These are phyloP conservation scores for Colaptes auratus DNA, from an alignment of 2,113 vertebrate species.

Conservation along the genomic window DNA sequence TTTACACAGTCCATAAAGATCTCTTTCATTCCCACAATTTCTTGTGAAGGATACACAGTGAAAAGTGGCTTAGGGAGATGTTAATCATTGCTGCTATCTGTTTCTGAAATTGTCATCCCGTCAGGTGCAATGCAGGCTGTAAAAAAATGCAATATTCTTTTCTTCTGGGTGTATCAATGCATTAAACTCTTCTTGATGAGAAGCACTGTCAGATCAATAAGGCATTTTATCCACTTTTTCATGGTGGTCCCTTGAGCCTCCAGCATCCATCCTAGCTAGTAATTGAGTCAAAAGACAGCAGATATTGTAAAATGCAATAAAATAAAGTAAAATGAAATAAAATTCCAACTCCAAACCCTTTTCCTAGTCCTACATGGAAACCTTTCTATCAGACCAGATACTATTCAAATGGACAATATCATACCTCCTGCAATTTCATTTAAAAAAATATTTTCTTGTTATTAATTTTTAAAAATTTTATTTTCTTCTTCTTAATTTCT, in stretches of 20 bases:
- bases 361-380: background rate
- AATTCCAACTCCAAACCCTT: background rate
- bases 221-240: constrained; percentile 65
- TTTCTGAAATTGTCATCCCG: constrained; percentile 24
- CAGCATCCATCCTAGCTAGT: constrained; percentile 53
- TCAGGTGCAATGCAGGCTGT: background rate
- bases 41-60: background rate
- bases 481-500: too few relatives aligned
- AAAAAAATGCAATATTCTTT: constrained; percentile 19
- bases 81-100: background rate
- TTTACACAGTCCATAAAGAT: constrained; percentile 18
- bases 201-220: constrained; percentile 67
- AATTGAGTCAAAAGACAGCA: constrained; percentile 64
- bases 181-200: constrained; percentile 56
- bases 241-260: constrained; percentile 34
- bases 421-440: too few relatives aligned
- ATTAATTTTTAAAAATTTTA: too few relatives aligned
- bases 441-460: background rate
- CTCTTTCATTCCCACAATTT: background rate
- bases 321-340: background rate
- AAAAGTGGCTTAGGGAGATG: background rate
- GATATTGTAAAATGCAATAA: background rate
- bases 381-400: background rate
- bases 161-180: constrained; percentile 15
- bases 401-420: background rate